A percentile compares a stretch with the other conserved stretches of the same genome.
Evolutionary conservation across 2,797 vertebrate genomes (phyloP).

Genomic region (Coilia nasus): DNA sequence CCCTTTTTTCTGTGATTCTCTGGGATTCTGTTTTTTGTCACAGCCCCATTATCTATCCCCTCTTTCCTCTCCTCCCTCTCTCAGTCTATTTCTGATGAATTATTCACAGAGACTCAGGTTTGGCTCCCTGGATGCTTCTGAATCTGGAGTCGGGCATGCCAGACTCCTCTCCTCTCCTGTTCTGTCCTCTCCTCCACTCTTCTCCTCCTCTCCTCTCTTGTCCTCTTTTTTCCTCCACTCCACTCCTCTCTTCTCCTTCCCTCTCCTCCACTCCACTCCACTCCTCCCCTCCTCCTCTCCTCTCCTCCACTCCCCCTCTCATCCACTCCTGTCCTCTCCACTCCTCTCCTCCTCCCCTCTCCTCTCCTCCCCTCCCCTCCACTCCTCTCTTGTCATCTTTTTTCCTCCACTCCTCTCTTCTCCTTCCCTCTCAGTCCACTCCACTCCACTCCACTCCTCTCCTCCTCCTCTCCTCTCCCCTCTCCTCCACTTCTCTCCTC

Average conservation of each 20-base stretch:
- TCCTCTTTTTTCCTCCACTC: neutral
- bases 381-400: neutral
- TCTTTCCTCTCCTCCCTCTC: neutral
- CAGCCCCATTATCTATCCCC: too few relatives aligned
- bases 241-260: neutral
- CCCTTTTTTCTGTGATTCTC: too few relatives aligned
- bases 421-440: neutral
- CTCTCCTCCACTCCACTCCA: neutral
- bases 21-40: too few relatives aligned
- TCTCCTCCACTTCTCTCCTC: neutral
- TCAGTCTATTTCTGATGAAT: constrained; percentile 3
- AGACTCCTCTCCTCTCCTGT: neutral
- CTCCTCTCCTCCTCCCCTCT: neutral
- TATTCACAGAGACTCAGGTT: neutral
- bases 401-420: neutral
- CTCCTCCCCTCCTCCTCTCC: too few relatives aligned
- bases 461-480: neutral
- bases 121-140: neutral
- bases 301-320: too few relatives aligned
- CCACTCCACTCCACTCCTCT: neutral
- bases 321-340: too few relatives aligned
- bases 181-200: too few relatives aligned
- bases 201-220: too few relatives aligned
- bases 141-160: neutral
- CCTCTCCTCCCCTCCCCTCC: neutral